phyloP scores from a whole-genome alignment of 1,140 invertebrate species.

The Dinothrombium tinctorium region DNA sequence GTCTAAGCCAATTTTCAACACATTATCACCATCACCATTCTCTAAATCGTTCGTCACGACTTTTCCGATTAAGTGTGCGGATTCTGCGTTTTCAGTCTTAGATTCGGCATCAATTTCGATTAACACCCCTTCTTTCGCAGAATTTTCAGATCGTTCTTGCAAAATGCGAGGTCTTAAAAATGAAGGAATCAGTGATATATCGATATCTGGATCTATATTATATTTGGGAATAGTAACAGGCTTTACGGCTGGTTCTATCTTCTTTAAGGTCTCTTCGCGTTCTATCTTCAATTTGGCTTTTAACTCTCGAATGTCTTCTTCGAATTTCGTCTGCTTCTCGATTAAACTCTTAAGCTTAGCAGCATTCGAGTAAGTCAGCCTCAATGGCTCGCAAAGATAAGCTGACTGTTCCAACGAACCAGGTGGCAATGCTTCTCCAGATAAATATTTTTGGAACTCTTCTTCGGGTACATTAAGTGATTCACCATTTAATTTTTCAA shows the following conservation, averaged over 20 bases:
- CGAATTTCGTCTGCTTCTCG: constrained; percentile 6
- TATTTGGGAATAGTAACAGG: too few species aligned
- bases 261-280: too few species aligned
- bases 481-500: constrained; percentile 81
- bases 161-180: not conserved
- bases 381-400: constrained; percentile 37
- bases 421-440: constrained; percentile 53
- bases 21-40: too few species aligned
- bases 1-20: too few species aligned
- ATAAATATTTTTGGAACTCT: constrained; percentile 84
- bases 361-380: constrained; percentile 27
- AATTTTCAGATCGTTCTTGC: not conserved
- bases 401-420: constrained; percentile 45
- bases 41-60: too few species aligned
- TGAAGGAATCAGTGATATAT: too few species aligned
- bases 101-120: not conserved
- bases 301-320: not conserved
- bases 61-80: too few species aligned
- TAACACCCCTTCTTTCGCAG: not conserved
- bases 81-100: not conserved
- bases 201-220: too few species aligned
- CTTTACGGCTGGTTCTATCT: too few species aligned
- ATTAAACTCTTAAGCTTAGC: constrained; percentile 34
- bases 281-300: constrained; percentile 1
- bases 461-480: constrained; percentile 68